Conservation (phyloP, 2,797 vertebrate species). For the Ceryle rudis region DNA sequence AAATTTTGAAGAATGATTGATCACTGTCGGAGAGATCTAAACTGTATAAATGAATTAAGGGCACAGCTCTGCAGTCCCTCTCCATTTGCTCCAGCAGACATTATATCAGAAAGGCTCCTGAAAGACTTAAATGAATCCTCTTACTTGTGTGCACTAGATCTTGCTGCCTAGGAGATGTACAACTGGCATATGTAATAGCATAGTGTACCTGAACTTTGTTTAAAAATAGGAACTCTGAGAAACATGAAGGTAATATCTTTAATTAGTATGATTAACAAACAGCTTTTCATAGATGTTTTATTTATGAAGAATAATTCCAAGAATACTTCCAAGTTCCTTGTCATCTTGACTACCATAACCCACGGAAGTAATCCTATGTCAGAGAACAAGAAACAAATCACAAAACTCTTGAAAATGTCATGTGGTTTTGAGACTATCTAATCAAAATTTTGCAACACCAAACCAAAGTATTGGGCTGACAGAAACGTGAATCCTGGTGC, state of each 20-base stretch:
- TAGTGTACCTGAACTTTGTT: not conserved
- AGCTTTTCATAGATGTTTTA: not conserved
- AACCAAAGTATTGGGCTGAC: not conserved
- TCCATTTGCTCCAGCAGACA: not conserved
- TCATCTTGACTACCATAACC: not conserved
- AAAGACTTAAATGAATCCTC: not conserved
- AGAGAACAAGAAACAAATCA: not conserved
- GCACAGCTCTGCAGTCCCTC: not conserved
- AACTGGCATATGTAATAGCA: not conserved
- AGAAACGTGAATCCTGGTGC: not conserved
- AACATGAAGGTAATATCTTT: not conserved
- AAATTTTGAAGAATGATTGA: not conserved
- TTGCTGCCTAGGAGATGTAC: slow-evolving; percentile 1
- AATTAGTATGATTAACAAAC: not conserved
- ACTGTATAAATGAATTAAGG: not conserved
- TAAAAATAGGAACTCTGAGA: not conserved
- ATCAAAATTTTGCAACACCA: not conserved
- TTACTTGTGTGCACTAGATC: not conserved
- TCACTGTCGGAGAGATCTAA: not conserved
- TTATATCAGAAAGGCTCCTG: not conserved
- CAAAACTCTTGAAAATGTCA: not conserved
- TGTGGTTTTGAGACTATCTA: not conserved
- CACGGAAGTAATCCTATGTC: not conserved
- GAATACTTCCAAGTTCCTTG: not conserved
- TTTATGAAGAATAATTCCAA: not conserved